Conservation (phyloP, 2,797 vertebrate genomes). For the Macroramphosus scolopax region DNA sequence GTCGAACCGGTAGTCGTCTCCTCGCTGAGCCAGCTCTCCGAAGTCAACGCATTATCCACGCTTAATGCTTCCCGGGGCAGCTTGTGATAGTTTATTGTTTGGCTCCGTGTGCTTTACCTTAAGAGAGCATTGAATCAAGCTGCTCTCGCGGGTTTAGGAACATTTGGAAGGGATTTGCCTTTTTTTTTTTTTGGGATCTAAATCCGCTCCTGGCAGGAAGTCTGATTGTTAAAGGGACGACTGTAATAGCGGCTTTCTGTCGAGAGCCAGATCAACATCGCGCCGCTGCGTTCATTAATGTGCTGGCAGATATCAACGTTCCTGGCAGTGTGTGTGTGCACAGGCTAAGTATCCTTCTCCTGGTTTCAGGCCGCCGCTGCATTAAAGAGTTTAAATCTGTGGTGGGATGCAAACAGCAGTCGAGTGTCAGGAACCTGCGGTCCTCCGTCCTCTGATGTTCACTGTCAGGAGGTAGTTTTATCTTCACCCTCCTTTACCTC, state of each 20-base stretch:
- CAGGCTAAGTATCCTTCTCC: conserved; percentile 40
- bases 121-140: conserved; percentile 28
- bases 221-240: conserved; percentile 23
- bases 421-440: too few relatives aligned
- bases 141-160: conserved; percentile 21
- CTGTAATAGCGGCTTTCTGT: conserved; percentile 52
- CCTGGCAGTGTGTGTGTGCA: conserved; percentile 12
- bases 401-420: too few relatives aligned
- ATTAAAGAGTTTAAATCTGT: conserved; percentile 62
- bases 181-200: conserved; percentile 9
- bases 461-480: too few relatives aligned
- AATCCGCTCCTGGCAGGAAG: conserved; percentile 29
- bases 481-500: too few relatives aligned
- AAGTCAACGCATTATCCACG: conserved; percentile 19
- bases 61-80: conserved; percentile 17
- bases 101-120: conserved; percentile 23
- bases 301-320: conserved; percentile 38
- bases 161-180: conserved; percentile 38
- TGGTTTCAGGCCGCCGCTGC: conserved; percentile 61
- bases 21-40: too few relatives aligned
- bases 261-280: conserved; percentile 29
- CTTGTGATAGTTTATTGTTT: conserved; percentile 17
- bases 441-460: too few relatives aligned
- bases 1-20: too few relatives aligned
- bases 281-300: conserved; percentile 36